Evolutionary conservation across 2,113 vertebrate species (phyloP).

Genomic region (Gorilla gorilla): DNA sequence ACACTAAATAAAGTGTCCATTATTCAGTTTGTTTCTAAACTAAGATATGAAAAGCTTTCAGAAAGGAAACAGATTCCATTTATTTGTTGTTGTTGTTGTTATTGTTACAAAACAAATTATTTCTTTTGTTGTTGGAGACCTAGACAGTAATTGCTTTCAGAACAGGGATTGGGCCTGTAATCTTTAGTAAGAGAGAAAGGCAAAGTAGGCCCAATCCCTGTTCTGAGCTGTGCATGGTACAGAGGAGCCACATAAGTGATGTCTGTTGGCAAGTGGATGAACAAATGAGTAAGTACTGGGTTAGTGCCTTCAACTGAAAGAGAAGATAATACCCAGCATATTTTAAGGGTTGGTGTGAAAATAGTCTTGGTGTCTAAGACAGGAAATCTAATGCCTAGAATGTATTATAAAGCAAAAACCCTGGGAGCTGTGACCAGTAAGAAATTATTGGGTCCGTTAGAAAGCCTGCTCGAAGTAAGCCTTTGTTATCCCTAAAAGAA

Average conservation of each 20-base stretch:
- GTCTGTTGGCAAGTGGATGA: background rate
- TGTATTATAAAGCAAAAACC: background rate
- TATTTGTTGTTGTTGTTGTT: background rate
- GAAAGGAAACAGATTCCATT: background rate
- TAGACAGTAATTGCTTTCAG: background rate
- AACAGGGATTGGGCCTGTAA: background rate
- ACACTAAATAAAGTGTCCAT: background rate
- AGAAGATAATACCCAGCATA: background rate
- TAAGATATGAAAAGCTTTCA: background rate
- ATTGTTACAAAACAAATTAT: background rate
- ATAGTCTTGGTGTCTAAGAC: background rate
- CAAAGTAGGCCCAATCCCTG: too few species aligned
- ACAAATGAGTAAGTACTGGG: background rate
- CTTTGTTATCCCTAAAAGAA: background rate
- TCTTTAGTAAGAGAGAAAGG: too few species aligned
- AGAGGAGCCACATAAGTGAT: background rate
- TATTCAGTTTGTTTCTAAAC: conserved; percentile 40
- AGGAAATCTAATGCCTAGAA: background rate
- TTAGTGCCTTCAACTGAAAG: background rate
- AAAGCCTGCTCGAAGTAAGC: background rate
- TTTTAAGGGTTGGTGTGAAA: background rate
- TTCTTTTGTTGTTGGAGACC: background rate
- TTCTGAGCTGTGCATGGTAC: background rate
- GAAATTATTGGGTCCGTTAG: background rate
- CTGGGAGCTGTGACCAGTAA: background rate